Evolutionary conservation across 2,113 vertebrate species (phyloP), one percentile per base, ranked within the genome.

Genomic region (Paradisaea rubra): DNA sequence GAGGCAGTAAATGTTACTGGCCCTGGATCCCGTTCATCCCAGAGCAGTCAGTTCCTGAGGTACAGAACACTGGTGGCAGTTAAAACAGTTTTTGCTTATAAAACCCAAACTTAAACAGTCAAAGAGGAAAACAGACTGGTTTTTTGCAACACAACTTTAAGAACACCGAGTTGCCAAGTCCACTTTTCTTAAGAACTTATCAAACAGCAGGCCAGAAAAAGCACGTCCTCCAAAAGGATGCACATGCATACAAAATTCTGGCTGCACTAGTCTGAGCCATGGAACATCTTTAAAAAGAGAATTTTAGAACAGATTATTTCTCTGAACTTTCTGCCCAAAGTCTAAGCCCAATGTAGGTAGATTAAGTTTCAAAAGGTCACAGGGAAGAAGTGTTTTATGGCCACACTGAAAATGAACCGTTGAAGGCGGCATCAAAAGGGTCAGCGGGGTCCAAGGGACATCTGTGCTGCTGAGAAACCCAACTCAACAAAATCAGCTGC

Each of bases 381-480:
- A 76, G 71, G 74, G 15, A 88, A 59, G 78, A 92, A 76, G 61
- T 17, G 71, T 42, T 79, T 69, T 53, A 71, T 74, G 93, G 93
- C 80, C 93, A 79, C 82, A 33, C 80, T 86, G 90, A 61, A 79
- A 80, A 91, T 7, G 45, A 95, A 90, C 64, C 8, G 25, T 31
- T 73, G 53, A 35, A 73, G 54, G 27, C 61, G 74, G 76, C 42
- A 80, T 64, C 71, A 11, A 41, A 83, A 94, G 82, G 85, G 88
- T 49, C 77, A 86, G 86, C 23, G 78, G 61, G 91, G 88, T 94
- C 94, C 95, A 95, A 95, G 93, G 94, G 92, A 96, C 94, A 95
- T 92, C 93, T 97, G 95, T 68, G 80, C 92, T 92, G 95, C 93
- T 94, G 91, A 96, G 93, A 93, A 94, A 94, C 94, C 88, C 93